A percentile compares a stretch with the other conserved stretches of the same genome.
Conservation (phyloP, 2,797 vertebrate species). For the Hafferia zeledoni region DNA sequence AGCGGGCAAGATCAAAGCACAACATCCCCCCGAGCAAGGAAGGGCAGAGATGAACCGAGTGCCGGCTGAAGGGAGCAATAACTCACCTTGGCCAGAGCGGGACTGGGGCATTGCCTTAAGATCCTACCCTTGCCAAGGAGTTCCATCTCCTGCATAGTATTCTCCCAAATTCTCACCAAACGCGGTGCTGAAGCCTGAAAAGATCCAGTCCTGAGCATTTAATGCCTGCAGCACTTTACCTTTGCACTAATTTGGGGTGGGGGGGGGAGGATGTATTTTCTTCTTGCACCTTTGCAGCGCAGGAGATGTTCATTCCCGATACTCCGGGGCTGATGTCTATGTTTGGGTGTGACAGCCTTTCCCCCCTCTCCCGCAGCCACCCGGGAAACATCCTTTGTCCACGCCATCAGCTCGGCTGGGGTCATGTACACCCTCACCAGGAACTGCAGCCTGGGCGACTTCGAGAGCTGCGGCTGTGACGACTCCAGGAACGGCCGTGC, state of each 20-base stretch:
- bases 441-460: conserved; percentile 97
- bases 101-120: not conserved
- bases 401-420: conserved; percentile 94
- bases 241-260: not conserved
- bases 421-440: conserved; percentile 95
- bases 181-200: not conserved
- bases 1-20: not conserved
- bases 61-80: not conserved
- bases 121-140: not conserved
- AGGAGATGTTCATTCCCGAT: not conserved
- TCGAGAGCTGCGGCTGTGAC: conserved; percentile 95
- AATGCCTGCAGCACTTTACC: not conserved
- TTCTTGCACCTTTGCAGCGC: not conserved
- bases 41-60: not conserved
- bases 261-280: rapidly evolving
- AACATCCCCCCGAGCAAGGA: not conserved
- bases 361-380: conserved; percentile 80
- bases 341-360: not conserved
- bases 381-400: conserved; percentile 92
- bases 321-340: rapidly evolving
- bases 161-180: not conserved
- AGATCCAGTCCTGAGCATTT: not conserved
- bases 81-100: not conserved
- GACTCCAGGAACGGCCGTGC: conserved; percentile 89
- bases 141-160: not conserved